These are phyloP conservation scores for Drosophila azteca DNA, from an alignment of 1,140 invertebrate genomes.

Conservation along the genomic window DNA sequence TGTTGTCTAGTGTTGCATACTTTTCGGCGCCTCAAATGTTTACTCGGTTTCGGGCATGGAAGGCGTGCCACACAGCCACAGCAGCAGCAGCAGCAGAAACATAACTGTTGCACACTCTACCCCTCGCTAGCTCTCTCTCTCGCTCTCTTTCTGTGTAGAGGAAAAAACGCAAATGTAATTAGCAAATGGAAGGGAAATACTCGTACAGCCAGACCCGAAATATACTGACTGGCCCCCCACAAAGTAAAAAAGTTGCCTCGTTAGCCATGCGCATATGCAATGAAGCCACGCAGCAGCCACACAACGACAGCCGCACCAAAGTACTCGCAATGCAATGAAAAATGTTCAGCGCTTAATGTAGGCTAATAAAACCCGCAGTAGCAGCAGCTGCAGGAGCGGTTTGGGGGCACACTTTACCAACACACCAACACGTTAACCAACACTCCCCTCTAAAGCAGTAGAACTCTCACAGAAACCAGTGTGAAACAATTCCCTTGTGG, in stretches of 20 bases:
- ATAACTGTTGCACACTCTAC: slow-evolving; percentile 62
- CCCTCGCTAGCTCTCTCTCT: too few relatives aligned
- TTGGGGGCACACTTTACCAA: too few relatives aligned
- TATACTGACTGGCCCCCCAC: too few relatives aligned
- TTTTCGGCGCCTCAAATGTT: slow-evolving; percentile 66
- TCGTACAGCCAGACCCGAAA: neutral
- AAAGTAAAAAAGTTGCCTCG: slow-evolving; percentile 17
- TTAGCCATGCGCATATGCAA: slow-evolving; percentile 23
- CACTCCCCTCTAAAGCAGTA: too few relatives aligned
- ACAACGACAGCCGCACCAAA: neutral
- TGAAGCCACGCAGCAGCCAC: neutral
- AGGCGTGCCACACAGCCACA: slow-evolving; percentile 13
- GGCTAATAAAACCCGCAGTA: too few relatives aligned
- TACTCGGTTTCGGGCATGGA: slow-evolving; percentile 15
- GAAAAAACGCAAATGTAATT: slow-evolving; percentile 60
- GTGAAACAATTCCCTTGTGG: too few relatives aligned
- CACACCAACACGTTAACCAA: too few relatives aligned
- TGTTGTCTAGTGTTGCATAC: slow-evolving; percentile 48
- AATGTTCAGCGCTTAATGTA: too few relatives aligned
- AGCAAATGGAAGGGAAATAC: slow-evolving; percentile 47
- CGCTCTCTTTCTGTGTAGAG: neutral
- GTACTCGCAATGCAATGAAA: too few relatives aligned
- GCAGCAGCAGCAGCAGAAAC: slow-evolving; percentile 23
- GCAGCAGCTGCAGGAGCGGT: too few relatives aligned
- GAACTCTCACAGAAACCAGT: too few relatives aligned